Base-by-base conservation (phyloP, 2,888 invertebrate genomes). In the Muschampia plurimacula region DNA sequence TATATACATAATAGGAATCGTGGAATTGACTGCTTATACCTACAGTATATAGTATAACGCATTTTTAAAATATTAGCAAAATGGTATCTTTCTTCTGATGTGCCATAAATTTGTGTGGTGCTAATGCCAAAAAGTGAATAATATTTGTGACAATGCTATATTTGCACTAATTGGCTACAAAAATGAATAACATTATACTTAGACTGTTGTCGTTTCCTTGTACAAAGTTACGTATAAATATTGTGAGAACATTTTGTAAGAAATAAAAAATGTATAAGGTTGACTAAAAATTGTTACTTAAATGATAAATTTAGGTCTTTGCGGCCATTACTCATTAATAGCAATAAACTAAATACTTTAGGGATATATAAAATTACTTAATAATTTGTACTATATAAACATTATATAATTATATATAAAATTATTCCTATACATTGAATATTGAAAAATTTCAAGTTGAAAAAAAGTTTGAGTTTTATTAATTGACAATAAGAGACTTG, bases 21-120 rank as follows among this genome's bases (percentile, higher is more conserved):
- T 55, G 63, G 52, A 69, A 64, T 57, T 69, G 69, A 64, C 28
- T 64, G 44, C 22, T 41, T 55, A 69, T 39, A 57, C 32, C 55
- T 62, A 41, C 62, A 10, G 69, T 69, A 69, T 28, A 44, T 57
- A 32, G 49, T 49, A 36, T 13, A 44, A 44, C 15, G 63, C 55
- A 70, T 65, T 64, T 65, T 63, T 57, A 64, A 59, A n/a, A 41
- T 57, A 57, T 60, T 69, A 57, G 15, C 22, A 59, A n/a, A 46
- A 59, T 65, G 36, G 65, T 60, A 66, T 62, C 60, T 32, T 65
- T 71, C 65, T 66, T 66, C 60, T 46, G 46, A 66, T 60, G 71
- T 71, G 71, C 71, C 71, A 71, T 71, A 66, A 39, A 60, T 60
- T 60, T 59, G 60, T 62, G 39, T 7, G 71, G 71, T 71, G 71